A percentile compares a stretch with the other conserved stretches of the same genome.
phyloP scores from a whole-genome alignment of 2,113 vertebrate genomes.

The Trichomycterus rosablanca region DNA sequence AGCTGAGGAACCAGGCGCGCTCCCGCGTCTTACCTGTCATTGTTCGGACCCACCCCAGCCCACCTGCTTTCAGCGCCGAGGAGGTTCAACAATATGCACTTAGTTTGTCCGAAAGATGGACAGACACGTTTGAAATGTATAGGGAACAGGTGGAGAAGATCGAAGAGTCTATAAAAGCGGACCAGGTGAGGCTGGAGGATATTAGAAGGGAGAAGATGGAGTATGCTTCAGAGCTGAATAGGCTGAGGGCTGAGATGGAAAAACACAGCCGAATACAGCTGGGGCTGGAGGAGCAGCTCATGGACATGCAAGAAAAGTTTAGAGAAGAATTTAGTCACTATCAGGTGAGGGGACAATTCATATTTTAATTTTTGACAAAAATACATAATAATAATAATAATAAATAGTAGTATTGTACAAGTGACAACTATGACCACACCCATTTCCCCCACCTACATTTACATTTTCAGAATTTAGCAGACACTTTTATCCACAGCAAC shows the following conservation, averaged over 20 bases:
- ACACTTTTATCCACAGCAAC: too few species aligned
- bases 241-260: conserved; percentile 65
- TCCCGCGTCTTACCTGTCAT: conserved; percentile 54
- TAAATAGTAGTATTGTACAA: too few species aligned
- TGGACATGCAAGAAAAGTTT: conserved; percentile 71
- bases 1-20: conserved; percentile 63
- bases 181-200: conserved; percentile 64
- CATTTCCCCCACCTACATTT: not conserved
- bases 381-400: not conserved
- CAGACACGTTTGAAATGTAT: conserved; percentile 75
- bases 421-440: not conserved
- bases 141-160: conserved; percentile 75
- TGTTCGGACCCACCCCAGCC: conserved; percentile 54
- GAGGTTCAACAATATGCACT: conserved; percentile 74
- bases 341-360: conserved; percentile 69
- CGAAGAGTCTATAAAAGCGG: conserved; percentile 69
- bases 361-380: not conserved
- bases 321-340: conserved; percentile 67
- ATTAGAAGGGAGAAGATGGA: conserved; percentile 73
- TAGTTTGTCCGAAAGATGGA: conserved; percentile 76
- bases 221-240: conserved; percentile 69
- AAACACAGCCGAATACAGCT: conserved; percentile 71
- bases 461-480: not conserved
- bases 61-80: conserved; percentile 58
- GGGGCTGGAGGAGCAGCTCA: conserved; percentile 74